phyloP scores from a whole-genome alignment of 2,797 vertebrate genomes.

The Neosilurus hyrtlii region DNA sequence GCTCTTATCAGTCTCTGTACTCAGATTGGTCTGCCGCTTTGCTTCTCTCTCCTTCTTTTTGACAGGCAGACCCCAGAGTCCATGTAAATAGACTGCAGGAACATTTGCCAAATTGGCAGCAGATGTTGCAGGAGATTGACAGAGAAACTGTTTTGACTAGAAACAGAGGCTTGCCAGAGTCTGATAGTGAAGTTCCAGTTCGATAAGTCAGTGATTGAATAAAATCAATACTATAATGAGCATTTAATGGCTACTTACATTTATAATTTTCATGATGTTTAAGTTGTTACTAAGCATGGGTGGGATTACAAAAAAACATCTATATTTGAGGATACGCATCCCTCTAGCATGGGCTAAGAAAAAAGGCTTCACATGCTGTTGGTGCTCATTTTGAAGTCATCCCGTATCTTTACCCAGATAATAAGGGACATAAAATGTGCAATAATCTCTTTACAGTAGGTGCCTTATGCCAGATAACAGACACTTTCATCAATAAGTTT shows the following conservation, averaged over 20 bases:
- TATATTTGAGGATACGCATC: constrained; percentile 55
- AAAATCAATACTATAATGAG: constrained; percentile 55
- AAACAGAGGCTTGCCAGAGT: constrained; percentile 67
- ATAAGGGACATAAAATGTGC: constrained; percentile 44
- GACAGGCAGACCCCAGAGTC: constrained; percentile 67
- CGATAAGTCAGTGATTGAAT: constrained; percentile 48
- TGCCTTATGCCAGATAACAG: constrained; percentile 54
- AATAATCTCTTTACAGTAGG: constrained; percentile 55
- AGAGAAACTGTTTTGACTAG: constrained; percentile 76
- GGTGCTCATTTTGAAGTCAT: constrained; percentile 56
- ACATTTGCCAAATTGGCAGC: constrained; percentile 75
- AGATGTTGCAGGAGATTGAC: constrained; percentile 72
- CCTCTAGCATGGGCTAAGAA: constrained; percentile 49
- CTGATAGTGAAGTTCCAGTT: constrained; percentile 55
- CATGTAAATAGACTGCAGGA: constrained; percentile 75
- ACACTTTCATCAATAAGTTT: constrained; percentile 57
- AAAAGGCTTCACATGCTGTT: constrained; percentile 56
- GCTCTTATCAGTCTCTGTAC: constrained; percentile 71
- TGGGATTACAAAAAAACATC: constrained; percentile 31
- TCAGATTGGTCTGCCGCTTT: constrained; percentile 38
- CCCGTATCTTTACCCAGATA: constrained; percentile 54
- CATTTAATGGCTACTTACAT: constrained; percentile 63
- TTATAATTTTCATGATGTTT: constrained; percentile 46
- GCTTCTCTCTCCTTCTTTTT: constrained; percentile 10
- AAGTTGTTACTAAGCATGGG: constrained; percentile 33